Percentiles rank a stretch among this genome's conserved stretches.
phyloP scores from a whole-genome alignment of 2,797 vertebrate genomes.

The Champsocephalus esox region DNA sequence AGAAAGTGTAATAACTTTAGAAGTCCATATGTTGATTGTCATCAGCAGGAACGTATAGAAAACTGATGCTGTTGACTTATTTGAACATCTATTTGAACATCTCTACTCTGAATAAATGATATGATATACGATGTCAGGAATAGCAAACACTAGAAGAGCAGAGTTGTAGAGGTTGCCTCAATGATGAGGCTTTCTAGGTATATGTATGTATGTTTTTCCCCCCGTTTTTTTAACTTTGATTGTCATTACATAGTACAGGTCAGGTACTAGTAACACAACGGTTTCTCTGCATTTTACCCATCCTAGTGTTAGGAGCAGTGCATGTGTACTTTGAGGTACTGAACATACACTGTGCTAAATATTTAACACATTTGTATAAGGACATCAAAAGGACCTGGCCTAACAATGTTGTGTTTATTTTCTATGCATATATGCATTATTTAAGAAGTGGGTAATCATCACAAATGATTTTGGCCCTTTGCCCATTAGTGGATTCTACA shows the following conservation, averaged over 20 bases:
- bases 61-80: too few relatives aligned
- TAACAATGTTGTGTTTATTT: constrained; percentile 18
- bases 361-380: constrained; percentile 14
- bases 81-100: neutral
- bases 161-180: neutral
- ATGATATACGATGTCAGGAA: neutral
- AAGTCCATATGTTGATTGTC: neutral
- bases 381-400: constrained; percentile 5
- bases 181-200: neutral
- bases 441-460: constrained; percentile 28
- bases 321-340: neutral
- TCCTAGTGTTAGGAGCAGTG: too few relatives aligned
- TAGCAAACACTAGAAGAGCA: neutral
- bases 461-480: constrained; percentile 21
- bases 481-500: constrained; percentile 31
- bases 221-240: too few relatives aligned
- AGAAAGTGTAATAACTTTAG: neutral
- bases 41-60: neutral
- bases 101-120: neutral
- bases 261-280: too few relatives aligned
- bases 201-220: too few relatives aligned
- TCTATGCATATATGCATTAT: constrained; percentile 45
- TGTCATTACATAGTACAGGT: too few relatives aligned
- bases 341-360: constrained; percentile 6
- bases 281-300: too few relatives aligned